Base-by-base conservation (phyloP, 1,140 invertebrate species). In the Heterodera schachtii region DNA sequence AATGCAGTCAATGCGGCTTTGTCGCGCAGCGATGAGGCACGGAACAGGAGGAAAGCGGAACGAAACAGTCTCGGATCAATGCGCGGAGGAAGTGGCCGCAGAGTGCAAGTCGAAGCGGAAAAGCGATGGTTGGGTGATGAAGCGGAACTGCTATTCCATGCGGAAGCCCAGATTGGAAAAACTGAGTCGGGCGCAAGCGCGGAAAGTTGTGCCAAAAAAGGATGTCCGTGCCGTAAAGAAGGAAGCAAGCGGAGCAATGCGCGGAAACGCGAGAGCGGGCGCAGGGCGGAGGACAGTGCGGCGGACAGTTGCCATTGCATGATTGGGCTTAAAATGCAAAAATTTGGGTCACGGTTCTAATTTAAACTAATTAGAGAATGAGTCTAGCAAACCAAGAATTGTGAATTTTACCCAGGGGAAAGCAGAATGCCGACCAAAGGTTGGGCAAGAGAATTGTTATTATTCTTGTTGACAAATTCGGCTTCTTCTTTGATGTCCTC, bases 351-450 rank as follows among this genome's bases (percentile, higher is more conserved):
- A 8, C 67, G n/a, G 41, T 5, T 52, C 49, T 6, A 52, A 52
- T 52, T 52, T 11, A 52, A 6, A 8, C 49, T 8, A 52, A 52
- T 8, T 52, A 52, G 11, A 52, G 11, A 52, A 8, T 52, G 11
- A 1, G 6, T 52, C 11, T 52, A 11, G 31, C 31, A 31, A 31
- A 31, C 31, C 1, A 31, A 31, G 31, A 31, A 31, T 31, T 31
- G 31, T 31, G 31, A 31, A 31, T 31, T 11, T 52, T 31, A 67
- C 67, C 67, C 44, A 21, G 69, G 69, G 19, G 69, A 16, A 49
- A 78, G 77, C 21, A 78, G n/a, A 69, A 78, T 9, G 43, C 77
- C 77, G 47, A 78, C 64, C 44, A 64, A 78, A 13, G 57, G n/a
- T 11, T 64, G 57, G 46, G 43, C 31, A 69, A 69, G 13, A 1